Base-by-base conservation (phyloP, 1,140 invertebrate genomes). In the Hypsibius dujardini region DNA sequence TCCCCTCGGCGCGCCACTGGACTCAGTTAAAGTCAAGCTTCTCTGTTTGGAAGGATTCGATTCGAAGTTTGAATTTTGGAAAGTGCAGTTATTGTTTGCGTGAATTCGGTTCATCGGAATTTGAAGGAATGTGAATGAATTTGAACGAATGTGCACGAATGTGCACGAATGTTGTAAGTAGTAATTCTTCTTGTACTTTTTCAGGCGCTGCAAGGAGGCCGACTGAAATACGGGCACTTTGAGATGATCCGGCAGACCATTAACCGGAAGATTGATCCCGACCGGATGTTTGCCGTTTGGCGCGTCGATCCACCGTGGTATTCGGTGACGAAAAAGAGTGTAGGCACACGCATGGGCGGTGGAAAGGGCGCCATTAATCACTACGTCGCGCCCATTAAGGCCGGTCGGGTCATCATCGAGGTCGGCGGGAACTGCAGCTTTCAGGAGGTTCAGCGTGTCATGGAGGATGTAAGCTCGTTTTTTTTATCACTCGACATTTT, bases 281-380 rank as follows among this genome's bases (percentile, higher is more conserved):
- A 83, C 71, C 84, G 83, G 74, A 90, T 88, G 85, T 97, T 96
- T 84, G 91, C 92, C n/a, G 83, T 93, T 46, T 99, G 92, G 92
- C 83, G 95, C 75, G 81, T 98, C 1, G 90, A 93, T 78, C 79
- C 90, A 0, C 93, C 94, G 0, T 98, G 95, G 94, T 91, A 96
- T 77, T 87, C 94, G 12, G 79, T 95, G 2, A 90, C 92, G 0
- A 92, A 89, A 78, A 94, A 94, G 79, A 87, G 89, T 1, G 86
- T 87, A 80, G 95, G 95, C 1, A 85, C 88, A 70, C 81, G 91
- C 75, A 91, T 96, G 88, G 96, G 96, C 71, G 90, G 92, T 75
- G 95, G 95, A 2, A 98, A 98, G 84, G 90, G 89, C 12, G 78
- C 84, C n/a, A 96, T 98, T 71, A 85, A 95, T 79, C 90, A 96